phyloP scores from a whole-genome alignment of 2,888 invertebrate genomes.

The Panzeria rudis region DNA sequence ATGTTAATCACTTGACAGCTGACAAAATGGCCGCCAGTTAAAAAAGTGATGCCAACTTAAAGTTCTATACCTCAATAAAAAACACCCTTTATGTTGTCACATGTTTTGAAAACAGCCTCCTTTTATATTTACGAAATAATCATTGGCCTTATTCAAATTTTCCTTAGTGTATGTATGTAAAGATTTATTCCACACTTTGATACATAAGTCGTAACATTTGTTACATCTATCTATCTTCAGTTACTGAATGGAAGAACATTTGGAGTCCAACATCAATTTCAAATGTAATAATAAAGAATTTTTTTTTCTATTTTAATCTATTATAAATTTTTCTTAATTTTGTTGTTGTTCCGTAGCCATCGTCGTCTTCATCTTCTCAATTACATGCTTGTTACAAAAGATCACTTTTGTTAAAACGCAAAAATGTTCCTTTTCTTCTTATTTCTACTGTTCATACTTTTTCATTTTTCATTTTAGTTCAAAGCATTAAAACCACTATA shows the following conservation, averaged over 20 bases:
- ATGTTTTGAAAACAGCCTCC: too few species aligned
- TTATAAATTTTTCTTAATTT: slow-evolving; percentile 31
- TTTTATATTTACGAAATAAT: too few species aligned
- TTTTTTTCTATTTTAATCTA: slow-evolving; percentile 45
- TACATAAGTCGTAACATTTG: slow-evolving; percentile 52
- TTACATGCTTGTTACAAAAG: slow-evolving; percentile 68
- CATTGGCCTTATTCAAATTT: slow-evolving; percentile 4
- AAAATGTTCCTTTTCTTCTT: slow-evolving; percentile 35
- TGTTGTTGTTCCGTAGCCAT: slow-evolving; percentile 15
- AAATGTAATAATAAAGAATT: slow-evolving; percentile 51
- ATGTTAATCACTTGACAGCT: too few species aligned
- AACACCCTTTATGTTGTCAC: too few species aligned
- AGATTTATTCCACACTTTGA: slow-evolving; percentile 35
- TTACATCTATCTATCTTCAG: slow-evolving; percentile 50
- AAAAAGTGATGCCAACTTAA: too few species aligned
- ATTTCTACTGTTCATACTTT: background rate
- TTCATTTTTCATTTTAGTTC: slow-evolving; percentile 44
- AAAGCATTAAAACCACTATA: slow-evolving; percentile 49
- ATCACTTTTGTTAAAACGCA: slow-evolving; percentile 55
- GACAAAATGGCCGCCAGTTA: too few species aligned
- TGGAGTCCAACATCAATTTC: slow-evolving; percentile 54
- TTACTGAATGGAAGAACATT: slow-evolving; percentile 42
- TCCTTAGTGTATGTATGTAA: background rate
- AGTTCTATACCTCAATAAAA: too few species aligned
- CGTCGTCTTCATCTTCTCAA: slow-evolving; percentile 55